A percentile compares a stretch with the other conserved stretches of the same genome.
Conservation (phyloP, 1,140 invertebrate species). For the Zaprionus kolodkinae region DNA sequence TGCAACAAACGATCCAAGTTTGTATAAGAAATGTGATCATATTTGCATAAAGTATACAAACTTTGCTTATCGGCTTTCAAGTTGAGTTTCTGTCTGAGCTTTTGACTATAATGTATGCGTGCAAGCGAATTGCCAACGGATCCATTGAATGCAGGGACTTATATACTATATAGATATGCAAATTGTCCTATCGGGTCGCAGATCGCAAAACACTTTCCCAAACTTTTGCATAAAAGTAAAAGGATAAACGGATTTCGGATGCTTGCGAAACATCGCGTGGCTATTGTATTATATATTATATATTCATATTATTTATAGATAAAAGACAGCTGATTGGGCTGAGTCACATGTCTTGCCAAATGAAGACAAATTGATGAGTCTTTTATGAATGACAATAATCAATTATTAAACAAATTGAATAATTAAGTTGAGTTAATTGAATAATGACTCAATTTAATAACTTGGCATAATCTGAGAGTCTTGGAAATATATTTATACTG, state of each 20-base stretch:
- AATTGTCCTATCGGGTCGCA: conserved; percentile 20
- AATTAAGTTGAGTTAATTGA: not conserved
- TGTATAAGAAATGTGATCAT: conserved; percentile 16
- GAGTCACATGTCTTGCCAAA: not conserved
- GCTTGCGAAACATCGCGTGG: not conserved
- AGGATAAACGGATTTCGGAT: not conserved
- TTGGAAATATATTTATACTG: not conserved
- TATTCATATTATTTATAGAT: not conserved
- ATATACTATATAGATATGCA: conserved; percentile 9
- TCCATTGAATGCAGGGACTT: conserved; percentile 22
- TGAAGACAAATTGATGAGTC: not conserved
- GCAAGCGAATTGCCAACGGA: conserved; percentile 11
- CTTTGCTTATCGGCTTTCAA: conserved; percentile 31
- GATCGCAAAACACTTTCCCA: conserved; percentile 10
- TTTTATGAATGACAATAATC: not conserved
- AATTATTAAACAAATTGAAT: conserved; percentile 7
- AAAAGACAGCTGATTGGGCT: not conserved
- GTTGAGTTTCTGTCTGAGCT: not conserved
- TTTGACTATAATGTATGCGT: conserved; percentile 21
- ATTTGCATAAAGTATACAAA: conserved; percentile 24
- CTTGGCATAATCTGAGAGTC: not conserved
- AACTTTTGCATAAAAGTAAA: not conserved
- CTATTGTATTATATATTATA: not conserved
- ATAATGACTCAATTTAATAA: conserved; percentile 1
- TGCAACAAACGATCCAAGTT: not conserved